These are phyloP conservation scores for Camponotus fellah DNA, from an alignment of 2,888 invertebrate species.

Conservation along the genomic window DNA sequence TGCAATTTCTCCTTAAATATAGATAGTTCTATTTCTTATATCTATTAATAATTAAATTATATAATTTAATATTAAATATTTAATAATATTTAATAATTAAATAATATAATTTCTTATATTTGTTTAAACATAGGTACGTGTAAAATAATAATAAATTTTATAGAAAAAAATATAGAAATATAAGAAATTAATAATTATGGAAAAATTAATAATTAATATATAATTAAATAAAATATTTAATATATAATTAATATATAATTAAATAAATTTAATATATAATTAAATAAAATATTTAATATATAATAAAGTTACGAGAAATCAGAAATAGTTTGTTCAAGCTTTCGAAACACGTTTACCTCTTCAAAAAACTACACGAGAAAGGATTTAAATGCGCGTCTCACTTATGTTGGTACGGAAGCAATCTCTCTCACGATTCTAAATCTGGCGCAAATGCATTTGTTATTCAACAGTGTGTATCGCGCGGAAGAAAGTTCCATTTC, in stretches of 20 bases:
- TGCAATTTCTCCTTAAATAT: not conserved
- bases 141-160: not conserved
- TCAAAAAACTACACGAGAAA: conserved; percentile 19
- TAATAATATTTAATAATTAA: too few relatives aligned
- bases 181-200: not conserved
- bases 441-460: conserved; percentile 19
- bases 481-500: conserved; percentile 37
- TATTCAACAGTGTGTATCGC: conserved; percentile 32
- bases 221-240: conserved; percentile 2
- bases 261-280: too few relatives aligned
- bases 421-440: conserved; percentile 15
- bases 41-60: too few relatives aligned
- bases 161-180: not conserved
- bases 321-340: not conserved
- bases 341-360: not conserved
- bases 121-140: too few relatives aligned
- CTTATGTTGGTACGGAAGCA: conserved; percentile 4
- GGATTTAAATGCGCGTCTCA: conserved; percentile 6
- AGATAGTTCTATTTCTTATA: too few relatives aligned
- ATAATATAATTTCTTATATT: too few relatives aligned
- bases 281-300: not conserved
- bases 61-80: too few relatives aligned
- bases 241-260: not conserved
- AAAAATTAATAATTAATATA: not conserved
- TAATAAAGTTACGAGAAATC: not conserved